A percentile compares a stretch with the other conserved stretches of the same genome.
These are phyloP conservation scores for Botia kubotai DNA, from an alignment of 2,797 vertebrate species.

Conservation along the genomic window DNA sequence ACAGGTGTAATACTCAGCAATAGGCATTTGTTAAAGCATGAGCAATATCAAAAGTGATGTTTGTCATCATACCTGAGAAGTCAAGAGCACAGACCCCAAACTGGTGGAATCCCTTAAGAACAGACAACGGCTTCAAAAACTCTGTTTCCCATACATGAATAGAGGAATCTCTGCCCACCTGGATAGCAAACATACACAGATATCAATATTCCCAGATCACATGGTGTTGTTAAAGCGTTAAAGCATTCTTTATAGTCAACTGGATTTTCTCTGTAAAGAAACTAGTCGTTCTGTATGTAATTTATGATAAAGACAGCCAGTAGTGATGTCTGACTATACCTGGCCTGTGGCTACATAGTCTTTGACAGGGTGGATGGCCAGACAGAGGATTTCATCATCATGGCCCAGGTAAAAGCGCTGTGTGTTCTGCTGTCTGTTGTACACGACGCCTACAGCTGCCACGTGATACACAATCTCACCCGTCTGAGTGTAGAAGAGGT, in stretches of 20 bases:
- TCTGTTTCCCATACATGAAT: conserved; percentile 98
- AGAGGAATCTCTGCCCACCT: conserved; percentile 96
- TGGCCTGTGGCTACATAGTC: conserved; percentile 98
- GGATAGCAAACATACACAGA: conserved; percentile 53
- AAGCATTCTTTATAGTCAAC: neutral
- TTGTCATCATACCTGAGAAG: conserved; percentile 89
- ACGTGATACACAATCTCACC: conserved; percentile 98
- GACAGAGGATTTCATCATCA: conserved; percentile 95
- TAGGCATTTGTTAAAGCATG: no score
- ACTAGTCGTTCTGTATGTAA: neutral
- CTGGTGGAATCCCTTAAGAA: conserved; percentile 95
- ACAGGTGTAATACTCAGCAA: no score
- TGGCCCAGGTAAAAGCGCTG: conserved; percentile 97
- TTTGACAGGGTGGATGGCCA: conserved; percentile 94
- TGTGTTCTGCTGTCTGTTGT: conserved; percentile 96
- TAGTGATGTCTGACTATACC: conserved; percentile 73
- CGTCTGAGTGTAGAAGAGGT: conserved; percentile 96
- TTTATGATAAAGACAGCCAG: neutral
- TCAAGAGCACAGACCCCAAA: conserved; percentile 95
- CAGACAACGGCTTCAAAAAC: conserved; percentile 90
- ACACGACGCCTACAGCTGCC: conserved; percentile 94
- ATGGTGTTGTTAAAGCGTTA: neutral
- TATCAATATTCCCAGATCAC: neutral
- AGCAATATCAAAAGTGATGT: no score
- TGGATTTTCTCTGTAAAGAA: neutral